phyloP scores from a whole-genome alignment of 2,797 vertebrate genomes.

The Clarias laeviceps region DNA sequence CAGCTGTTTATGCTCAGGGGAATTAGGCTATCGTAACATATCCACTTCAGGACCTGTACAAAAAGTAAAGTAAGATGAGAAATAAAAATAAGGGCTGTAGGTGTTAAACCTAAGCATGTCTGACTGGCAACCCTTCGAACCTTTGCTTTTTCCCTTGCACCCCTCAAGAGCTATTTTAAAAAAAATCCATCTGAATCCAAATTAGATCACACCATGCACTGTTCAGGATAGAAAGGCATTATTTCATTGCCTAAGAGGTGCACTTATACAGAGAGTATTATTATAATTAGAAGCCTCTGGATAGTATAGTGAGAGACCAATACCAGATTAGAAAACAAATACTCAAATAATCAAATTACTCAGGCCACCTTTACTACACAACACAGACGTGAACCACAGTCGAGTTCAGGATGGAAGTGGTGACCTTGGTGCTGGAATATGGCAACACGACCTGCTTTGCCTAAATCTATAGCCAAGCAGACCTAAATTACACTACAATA shows the following conservation, averaged over 20 bases:
- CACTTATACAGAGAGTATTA: not conserved
- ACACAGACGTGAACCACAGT: too few relatives aligned
- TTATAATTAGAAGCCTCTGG: not conserved
- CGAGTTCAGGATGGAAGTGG: too few relatives aligned
- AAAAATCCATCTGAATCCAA: not conserved
- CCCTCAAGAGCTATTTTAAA: not conserved
- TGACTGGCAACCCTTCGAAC: not conserved
- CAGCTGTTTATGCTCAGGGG: not conserved
- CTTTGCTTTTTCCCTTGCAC: not conserved
- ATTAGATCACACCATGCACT: not conserved
- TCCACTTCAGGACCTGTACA: not conserved
- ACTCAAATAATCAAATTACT: not conserved
- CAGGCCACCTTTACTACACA: not conserved
- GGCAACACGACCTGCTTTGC: too few relatives aligned
- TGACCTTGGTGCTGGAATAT: not conserved
- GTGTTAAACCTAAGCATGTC: not conserved
- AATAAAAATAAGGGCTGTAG: not conserved
- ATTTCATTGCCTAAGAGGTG: constrained; percentile 1
- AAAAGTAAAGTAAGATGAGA: not conserved
- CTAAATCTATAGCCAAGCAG: not conserved
- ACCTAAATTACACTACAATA: not conserved
- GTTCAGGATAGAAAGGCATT: not conserved
- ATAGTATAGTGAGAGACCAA: not conserved
- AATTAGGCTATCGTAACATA: not conserved
- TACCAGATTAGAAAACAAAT: not conserved